These are phyloP conservation scores for Pocota personata DNA, from an alignment of 2,888 invertebrate species.

Conservation along the genomic window DNA sequence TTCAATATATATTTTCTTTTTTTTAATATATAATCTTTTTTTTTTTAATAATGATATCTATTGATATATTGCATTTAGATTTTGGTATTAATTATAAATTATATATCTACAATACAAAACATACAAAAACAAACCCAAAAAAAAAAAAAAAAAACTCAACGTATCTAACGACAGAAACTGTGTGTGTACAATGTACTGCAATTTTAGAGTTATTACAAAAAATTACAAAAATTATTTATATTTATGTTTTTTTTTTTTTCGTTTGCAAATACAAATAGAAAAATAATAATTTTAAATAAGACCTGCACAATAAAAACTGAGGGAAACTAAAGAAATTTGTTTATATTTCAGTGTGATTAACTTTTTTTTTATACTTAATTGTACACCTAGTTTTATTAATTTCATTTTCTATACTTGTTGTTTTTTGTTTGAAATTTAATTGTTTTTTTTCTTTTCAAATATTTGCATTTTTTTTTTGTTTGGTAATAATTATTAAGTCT, in stretches of 20 bases:
- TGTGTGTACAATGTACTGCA: conserved; percentile 42
- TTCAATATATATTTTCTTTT: conserved; percentile 63
- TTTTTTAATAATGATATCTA: conserved; percentile 72
- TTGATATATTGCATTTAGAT: conserved; percentile 73
- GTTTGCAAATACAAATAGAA: conserved; percentile 3
- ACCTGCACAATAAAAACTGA: background rate
- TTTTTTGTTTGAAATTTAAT: conserved; percentile 50
- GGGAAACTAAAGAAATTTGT: background rate
- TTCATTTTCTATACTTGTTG: conserved; percentile 66
- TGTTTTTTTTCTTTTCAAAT: conserved; percentile 34
- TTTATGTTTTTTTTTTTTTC: background rate
- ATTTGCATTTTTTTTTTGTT: conserved; percentile 27
- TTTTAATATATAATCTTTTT: conserved; percentile 52
- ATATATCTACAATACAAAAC: conserved; percentile 57
- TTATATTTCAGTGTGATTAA: conserved; percentile 66
- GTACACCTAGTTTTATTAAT: conserved; percentile 70
- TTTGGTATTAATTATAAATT: conserved; percentile 65
- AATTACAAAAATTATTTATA: conserved; percentile 36
- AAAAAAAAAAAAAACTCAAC: too few relatives aligned
- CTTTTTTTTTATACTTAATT: conserved; percentile 57
- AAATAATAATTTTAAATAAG: background rate
- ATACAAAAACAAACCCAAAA: conserved; percentile 21
- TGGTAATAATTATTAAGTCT: conserved; percentile 68
- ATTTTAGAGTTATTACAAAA: conserved; percentile 37
- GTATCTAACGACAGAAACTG: conserved; percentile 2